Conservation (phyloP, 2,113 vertebrate species). For the Eulemur rufifrons region DNA sequence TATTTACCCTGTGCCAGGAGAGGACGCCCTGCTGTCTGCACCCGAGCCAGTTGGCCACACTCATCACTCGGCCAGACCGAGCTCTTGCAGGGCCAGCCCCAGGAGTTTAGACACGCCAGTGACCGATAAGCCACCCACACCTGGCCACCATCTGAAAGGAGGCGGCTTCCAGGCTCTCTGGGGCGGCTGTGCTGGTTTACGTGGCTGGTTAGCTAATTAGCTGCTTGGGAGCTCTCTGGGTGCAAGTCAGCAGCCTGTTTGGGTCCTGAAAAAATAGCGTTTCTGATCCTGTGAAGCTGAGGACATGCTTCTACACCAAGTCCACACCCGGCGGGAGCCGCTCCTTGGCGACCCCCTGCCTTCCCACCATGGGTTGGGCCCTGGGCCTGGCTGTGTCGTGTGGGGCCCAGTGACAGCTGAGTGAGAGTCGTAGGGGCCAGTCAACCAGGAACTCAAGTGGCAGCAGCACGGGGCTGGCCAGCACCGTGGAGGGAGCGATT, state of each 20-base stretch:
- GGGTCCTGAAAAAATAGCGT: neutral
- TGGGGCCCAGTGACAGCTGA: fast-evolving
- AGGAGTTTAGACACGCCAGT: neutral
- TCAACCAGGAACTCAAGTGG: neutral
- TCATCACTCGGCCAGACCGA: neutral
- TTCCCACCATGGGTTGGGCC: neutral
- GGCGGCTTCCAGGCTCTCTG: neutral
- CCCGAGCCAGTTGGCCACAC: fast-evolving
- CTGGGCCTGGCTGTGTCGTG: neutral
- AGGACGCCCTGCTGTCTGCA: neutral
- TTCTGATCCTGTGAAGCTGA: neutral
- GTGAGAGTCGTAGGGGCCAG: fast-evolving
- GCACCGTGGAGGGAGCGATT: neutral
- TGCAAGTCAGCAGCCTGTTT: neutral
- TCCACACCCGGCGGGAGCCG: neutral
- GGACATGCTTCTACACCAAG: neutral
- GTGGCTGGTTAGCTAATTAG: neutral
- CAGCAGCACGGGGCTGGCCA: neutral
- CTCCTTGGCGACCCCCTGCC: fast-evolving
- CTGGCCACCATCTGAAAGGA: neutral
- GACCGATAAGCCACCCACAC: neutral
- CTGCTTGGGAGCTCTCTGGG: neutral
- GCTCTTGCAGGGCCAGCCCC: neutral
- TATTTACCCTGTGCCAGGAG: neutral
- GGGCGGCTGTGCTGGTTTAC: neutral